Evolutionary conservation across 2,113 vertebrate genomes (phyloP).

Genomic region (Corythornis vintsioides): DNA sequence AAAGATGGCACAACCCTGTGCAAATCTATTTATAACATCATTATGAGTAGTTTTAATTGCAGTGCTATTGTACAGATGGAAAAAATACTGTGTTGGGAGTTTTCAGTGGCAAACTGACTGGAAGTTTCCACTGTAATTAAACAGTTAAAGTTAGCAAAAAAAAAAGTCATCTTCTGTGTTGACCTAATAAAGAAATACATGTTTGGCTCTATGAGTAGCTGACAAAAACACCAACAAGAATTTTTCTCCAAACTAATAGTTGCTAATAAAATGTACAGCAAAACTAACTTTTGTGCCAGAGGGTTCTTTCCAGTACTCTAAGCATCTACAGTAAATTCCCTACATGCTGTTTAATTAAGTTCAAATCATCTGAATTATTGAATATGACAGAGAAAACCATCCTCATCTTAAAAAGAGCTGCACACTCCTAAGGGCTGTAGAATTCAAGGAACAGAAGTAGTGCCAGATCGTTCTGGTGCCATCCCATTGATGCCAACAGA

Average conservation of each 20-base stretch:
- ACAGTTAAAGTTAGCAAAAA: neutral
- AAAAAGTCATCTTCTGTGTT: neutral
- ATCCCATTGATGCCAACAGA: neutral
- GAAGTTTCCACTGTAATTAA: neutral
- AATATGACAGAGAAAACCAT: conserved; percentile 49
- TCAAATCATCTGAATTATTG: conserved; percentile 47
- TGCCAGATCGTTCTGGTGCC: conserved; percentile 32
- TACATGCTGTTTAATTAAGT: conserved; percentile 12
- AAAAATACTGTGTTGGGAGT: neutral
- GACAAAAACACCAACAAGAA: neutral
- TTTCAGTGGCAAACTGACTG: neutral
- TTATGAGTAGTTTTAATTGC: neutral
- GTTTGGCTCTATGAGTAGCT: neutral
- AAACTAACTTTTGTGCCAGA: conserved; percentile 28
- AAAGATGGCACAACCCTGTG: neutral
- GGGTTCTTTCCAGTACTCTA: conserved; percentile 7
- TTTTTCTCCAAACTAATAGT: neutral
- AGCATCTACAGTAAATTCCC: conserved; percentile 11
- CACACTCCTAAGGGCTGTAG: neutral
- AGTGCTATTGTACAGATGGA: neutral
- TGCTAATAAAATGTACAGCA: neutral
- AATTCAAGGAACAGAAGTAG: conserved; percentile 25
- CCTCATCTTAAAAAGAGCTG: conserved; percentile 29
- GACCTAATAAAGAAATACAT: neutral
- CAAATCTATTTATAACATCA: neutral